Evolutionary conservation across 2,797 vertebrate genomes (phyloP), one percentile per base, ranked within the genome.

Genomic region (Synanceia verrucosa): DNA sequence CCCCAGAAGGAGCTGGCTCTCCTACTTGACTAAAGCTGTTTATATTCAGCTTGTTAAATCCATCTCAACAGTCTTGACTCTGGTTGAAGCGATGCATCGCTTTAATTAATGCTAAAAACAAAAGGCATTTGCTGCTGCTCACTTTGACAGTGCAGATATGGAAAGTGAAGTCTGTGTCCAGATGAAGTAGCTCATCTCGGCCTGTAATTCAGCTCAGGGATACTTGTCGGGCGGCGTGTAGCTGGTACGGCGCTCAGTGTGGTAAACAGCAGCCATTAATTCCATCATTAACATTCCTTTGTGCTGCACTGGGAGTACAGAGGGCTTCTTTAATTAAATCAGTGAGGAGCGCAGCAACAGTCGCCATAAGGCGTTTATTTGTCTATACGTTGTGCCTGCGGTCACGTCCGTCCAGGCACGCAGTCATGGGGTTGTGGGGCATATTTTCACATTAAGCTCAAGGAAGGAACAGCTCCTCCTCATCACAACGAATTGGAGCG

Each of bases 281-380:
- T 88, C 81, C 73, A 75, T 85, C 83, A 86, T 90, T 86, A 89
- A 63, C 71, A 64, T 84, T 79, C 67, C 88, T 90, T 78, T 73
- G 80, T 82, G 81, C 81, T 71, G 85, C 74, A 48, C 68, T 61
- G 76, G 80, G 18, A 76, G 76, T 86, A 78, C 84, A 88, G 81
- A 83, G 76, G 82, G 82, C 81, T 67, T 48, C 70, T 84, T 86
- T 93, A 93, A 93, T 94, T 91, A 88, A 92, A 94, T 93, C 86
- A 90, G 85, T 18, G 47, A 67, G 72, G 51, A 89, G 79, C 2
- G 43, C 65, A 67, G 77, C 83, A 87, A 64, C 78, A 47, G 82
- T 85, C 66, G 84, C 91, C 90, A 87, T 68, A 53, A 92, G 91
- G 88, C 77, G 7, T 88, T 80, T 82, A 28, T 84, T 72, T 78